Evolutionary conservation across 2,113 vertebrate genomes (phyloP).

Genomic region (Gobius niger): DNA sequence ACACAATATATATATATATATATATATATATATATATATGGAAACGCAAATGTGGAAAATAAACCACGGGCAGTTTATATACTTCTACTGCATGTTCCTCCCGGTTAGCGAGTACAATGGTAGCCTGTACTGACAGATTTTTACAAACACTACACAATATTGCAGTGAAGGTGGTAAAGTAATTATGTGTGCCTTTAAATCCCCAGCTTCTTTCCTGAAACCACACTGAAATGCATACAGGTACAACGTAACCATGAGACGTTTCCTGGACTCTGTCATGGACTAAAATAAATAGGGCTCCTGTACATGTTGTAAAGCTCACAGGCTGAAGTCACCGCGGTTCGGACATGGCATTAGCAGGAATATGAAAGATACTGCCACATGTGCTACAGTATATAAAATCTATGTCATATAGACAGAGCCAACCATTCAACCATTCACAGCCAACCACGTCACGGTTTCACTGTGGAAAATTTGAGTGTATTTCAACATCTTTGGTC

Average conservation of each 20-base stretch:
- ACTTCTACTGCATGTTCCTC: background rate
- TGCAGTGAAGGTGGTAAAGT: conserved; percentile 21
- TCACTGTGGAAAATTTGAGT: conserved; percentile 35
- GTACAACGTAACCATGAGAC: conserved; percentile 31
- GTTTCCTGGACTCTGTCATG: conserved; percentile 40
- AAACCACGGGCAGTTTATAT: background rate
- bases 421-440: conserved; percentile 39
- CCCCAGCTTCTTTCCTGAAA: conserved; percentile 16
- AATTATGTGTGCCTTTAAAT: conserved; percentile 25
- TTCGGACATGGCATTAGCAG: conserved; percentile 18
- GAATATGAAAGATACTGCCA: conserved; percentile 37
- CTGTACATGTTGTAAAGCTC: conserved; percentile 49
- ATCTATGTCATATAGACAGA: conserved; percentile 46
- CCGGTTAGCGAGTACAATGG: background rate
- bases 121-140: conserved; percentile 1
- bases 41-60: background rate
- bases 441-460: conserved; percentile 1
- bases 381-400: conserved; percentile 56
- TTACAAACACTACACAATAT: conserved; percentile 6
- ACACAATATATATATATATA: background rate
- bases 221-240: conserved; percentile 22
- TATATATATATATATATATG: background rate
- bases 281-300: conserved; percentile 49
- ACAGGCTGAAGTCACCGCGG: conserved; percentile 25
- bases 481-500: no score